Conservation (phyloP, 2,888 invertebrate genomes). For the Pandemis heparana region DNA sequence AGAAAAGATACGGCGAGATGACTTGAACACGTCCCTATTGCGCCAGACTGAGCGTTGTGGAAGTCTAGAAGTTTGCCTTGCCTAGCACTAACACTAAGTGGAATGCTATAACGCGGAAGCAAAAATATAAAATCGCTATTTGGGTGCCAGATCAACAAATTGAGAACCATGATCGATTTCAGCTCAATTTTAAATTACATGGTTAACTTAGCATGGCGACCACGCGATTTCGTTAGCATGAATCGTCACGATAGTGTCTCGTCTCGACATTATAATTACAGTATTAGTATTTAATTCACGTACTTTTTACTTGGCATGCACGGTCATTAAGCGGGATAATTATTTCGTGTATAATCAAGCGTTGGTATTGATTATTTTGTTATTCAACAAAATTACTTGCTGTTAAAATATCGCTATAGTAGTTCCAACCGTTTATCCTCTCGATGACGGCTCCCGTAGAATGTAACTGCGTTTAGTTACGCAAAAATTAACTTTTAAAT, state of each 20-base stretch:
- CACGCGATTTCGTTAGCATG: constrained; percentile 28
- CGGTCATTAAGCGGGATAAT: constrained; percentile 4
- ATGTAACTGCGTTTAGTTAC: no score
- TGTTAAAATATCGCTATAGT: neutral
- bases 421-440: no score
- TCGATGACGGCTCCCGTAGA: no score
- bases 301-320: constrained; percentile 1
- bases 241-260: constrained; percentile 33
- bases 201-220: constrained; percentile 1
- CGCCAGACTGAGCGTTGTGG: no score
- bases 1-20: no score
- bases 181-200: neutral
- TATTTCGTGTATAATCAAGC: constrained; percentile 4
- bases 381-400: neutral
- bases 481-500: no score
- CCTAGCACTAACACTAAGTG: no score
- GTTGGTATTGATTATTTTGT: neutral
- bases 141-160: neutral
- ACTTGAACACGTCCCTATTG: no score
- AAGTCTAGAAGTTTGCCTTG: no score
- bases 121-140: neutral
- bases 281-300: constrained; percentile 20
- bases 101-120: no score
- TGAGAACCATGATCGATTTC: neutral
- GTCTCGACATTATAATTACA: constrained; percentile 24